Base-by-base conservation (phyloP, 2,113 vertebrate genomes). In the Sander lucioperca region DNA sequence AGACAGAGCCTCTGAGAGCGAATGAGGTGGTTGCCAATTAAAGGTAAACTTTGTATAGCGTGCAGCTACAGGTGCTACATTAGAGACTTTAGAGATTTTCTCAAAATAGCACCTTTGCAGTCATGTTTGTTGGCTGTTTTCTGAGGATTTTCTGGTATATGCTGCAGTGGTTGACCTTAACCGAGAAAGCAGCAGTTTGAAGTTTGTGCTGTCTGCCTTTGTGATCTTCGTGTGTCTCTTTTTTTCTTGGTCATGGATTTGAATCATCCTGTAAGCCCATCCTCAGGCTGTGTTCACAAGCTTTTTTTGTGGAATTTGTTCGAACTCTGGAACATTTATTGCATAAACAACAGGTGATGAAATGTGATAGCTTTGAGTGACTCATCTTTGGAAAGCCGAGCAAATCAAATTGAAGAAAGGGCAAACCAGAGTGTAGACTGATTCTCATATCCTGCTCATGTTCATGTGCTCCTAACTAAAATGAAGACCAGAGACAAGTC, bases 341-440 rank as follows among this genome's bases (percentile, higher is more conserved):
- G 21, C 45, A 47, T 82, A 45, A 62, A 25, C 0, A 6, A 45
- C 61, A 53, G 48, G n/a, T 53, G 76, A 80, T 36, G 47, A 66
- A 47, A 48, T 33, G 58, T 36, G 30, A 76, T 66, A 45, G 61
- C 64, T 54, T 23, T 4, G 11, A 75, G 45, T 57, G 59, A 61
- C 27, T 68, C 21, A 56, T 72, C 30, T 36, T 54, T 75, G 59
- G 51, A 59, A 72, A 75, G 33, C 14, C 1, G 0, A 58, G 48
- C 47, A 63, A 81, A 83, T 86, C 59, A 33, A 83, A 84, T 80
- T 88, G 48, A 80, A 78, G 50, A 23, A 14, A 78, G 50, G 47
- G 59, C 21, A 27, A 67, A 67, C 88, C 66, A 53, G 64, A 50
- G 76, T 83, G 73, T 39, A 74, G 85, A 82, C 76, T 59, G 39